phyloP scores from a whole-genome alignment of 2,888 invertebrate species.

The Bedellia somnulentella region DNA sequence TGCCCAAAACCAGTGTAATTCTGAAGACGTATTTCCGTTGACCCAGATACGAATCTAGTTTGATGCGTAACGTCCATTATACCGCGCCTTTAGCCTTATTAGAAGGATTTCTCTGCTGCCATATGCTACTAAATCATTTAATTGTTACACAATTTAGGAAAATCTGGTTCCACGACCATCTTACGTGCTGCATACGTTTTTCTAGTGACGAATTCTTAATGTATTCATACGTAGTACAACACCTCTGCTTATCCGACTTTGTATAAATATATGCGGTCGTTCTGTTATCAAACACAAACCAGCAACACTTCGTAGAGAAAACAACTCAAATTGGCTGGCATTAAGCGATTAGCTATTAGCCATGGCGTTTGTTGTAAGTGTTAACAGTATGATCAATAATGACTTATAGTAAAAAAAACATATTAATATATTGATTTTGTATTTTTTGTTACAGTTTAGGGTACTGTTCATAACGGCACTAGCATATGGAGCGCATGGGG shows the following conservation, averaged over 20 bases:
- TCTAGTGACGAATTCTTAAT: no score
- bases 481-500: constrained; percentile 33
- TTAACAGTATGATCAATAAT: constrained; percentile 8
- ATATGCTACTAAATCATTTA: constrained; percentile 12
- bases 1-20: background rate
- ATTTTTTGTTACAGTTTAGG: constrained; percentile 37
- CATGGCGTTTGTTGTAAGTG: constrained; percentile 57
- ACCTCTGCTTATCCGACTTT: no score
- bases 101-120: background rate
- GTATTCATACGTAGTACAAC: no score
- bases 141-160: constrained; percentile 17
- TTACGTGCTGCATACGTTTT: no score
- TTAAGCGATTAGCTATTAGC: constrained; percentile 55
- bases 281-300: constrained; percentile 37
- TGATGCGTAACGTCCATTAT: constrained; percentile 1
- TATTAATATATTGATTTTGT: background rate
- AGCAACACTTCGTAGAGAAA: constrained; percentile 37
- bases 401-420: constrained; percentile 4
- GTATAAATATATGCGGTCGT: constrained; percentile 47
- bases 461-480: constrained; percentile 32
- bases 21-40: background rate
- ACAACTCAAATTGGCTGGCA: constrained; percentile 40
- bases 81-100: background rate
- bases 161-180: no score
- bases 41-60: constrained; percentile 3